Base-by-base conservation (phyloP, 2,888 invertebrate species). In the Diarsia rubi region DNA sequence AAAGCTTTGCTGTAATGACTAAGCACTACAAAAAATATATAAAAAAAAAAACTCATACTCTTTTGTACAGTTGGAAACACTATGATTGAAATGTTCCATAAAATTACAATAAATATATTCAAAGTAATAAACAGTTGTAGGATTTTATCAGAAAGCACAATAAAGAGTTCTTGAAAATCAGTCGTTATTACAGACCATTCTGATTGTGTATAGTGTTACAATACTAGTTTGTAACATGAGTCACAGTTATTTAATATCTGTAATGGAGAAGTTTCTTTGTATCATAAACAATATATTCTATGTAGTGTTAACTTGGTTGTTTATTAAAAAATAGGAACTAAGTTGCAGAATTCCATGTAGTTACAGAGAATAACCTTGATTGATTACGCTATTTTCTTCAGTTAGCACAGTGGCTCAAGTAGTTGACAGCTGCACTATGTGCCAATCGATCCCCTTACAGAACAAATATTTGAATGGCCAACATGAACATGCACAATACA, bases 151-250 rank as follows among this genome's bases (percentile, higher is more conserved):
- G 8, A 21, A n/a, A 44, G 24, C 6, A 59, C 2, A 52, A 12
- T 73, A 44, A 27, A 12, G 37, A 64, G 31, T 57, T 69, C 9
- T 44, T 52, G 44, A 42, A 27, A 62, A 45, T 3, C 11, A 31
- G 44, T 73, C 0, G 0, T 14, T 42, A 21, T 19, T n/a, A 64
- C 37, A n/a, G n/a, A 73, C 37, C 37, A 79, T 77, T 63, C 27
- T 14, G 12, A 77, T 52, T 31, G 9, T 54, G 24, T 74, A 54
- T 65, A 62, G 19, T 45, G 68, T 82, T 78, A 65, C 79, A n/a
- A 44, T 52, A 65, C 47, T 54, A 49, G 54, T 66, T 44, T 69
- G 79, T 69, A 82, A 79, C n/a, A n/a, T 65, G 83, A 79, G 64
- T n/a, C 42, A 2, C 21, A 44, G 77, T 44, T 49, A 82, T 78